Percentiles rank a stretch among this genome's conserved stretches.
phyloP scores from a whole-genome alignment of 2,888 invertebrate species.

The Byasa hedistus region DNA sequence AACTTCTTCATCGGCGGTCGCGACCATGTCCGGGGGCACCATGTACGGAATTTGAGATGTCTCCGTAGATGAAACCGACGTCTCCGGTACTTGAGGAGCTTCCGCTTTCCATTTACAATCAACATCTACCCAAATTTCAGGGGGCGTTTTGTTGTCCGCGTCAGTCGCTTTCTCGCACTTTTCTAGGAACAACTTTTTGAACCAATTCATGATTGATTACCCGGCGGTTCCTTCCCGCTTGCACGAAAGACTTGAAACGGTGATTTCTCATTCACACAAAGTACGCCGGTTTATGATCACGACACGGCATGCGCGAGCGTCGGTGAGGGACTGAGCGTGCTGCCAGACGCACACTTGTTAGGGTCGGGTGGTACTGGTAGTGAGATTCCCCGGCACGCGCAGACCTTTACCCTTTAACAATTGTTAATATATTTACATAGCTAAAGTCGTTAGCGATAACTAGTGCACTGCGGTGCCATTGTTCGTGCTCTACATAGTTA shows the following conservation, averaged over 20 bases:
- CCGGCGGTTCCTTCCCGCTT: conserved; percentile 82
- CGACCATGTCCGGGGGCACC: conserved; percentile 36
- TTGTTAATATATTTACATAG: conserved; percentile 68
- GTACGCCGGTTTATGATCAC: conserved; percentile 35
- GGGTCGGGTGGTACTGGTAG: not conserved
- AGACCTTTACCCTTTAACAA: conserved; percentile 72
- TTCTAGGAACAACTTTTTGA: conserved; percentile 82
- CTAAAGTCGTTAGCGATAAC: conserved; percentile 62
- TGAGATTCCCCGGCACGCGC: conserved; percentile 58
- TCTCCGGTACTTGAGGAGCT: conserved; percentile 28
- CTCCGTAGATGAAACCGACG: conserved; percentile 1
- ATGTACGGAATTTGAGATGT: conserved; percentile 39
- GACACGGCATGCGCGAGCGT: conserved; percentile 42
- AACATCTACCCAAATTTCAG: conserved; percentile 34
- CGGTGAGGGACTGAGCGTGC: conserved; percentile 47
- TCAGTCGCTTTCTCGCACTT: conserved; percentile 71
- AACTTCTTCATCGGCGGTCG: conserved; percentile 47
- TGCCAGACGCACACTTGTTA: not conserved
- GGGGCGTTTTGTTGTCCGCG: conserved; percentile 32
- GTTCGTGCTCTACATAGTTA: conserved; percentile 55
- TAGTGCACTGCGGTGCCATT: conserved; percentile 61
- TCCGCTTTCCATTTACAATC: conserved; percentile 8
- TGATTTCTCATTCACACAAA: conserved; percentile 80
- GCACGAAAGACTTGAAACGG: conserved; percentile 81
- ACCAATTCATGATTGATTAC: conserved; percentile 82